phyloP scores from a whole-genome alignment of 2,888 invertebrate species.

The Spialia ferax region DNA sequence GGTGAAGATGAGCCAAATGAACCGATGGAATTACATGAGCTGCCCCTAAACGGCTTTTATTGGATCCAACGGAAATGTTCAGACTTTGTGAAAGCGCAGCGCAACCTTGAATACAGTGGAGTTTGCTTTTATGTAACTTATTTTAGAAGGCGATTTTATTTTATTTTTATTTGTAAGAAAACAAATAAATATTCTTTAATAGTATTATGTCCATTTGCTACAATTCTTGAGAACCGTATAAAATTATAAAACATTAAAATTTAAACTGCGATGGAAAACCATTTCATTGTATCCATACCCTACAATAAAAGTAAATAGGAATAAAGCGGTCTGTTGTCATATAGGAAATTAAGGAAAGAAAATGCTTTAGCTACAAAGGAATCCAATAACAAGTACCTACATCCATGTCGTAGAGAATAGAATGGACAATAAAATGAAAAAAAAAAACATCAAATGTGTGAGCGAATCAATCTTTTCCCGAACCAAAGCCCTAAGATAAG shows the following conservation, averaged over 20 bases:
- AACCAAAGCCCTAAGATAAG: background rate
- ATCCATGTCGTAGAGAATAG: slow-evolving; percentile 5
- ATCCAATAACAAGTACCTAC: background rate
- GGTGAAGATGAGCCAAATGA: slow-evolving; percentile 14
- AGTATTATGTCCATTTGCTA: no score
- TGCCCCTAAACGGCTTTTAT: slow-evolving; percentile 14
- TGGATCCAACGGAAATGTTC: slow-evolving; percentile 2
- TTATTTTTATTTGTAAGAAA: background rate
- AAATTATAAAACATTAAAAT: no score
- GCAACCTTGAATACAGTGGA: background rate
- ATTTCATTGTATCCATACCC: no score
- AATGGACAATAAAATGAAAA: slow-evolving; percentile 20
- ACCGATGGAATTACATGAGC: slow-evolving; percentile 13
- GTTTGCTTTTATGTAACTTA: no score
- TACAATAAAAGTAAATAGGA: no score
- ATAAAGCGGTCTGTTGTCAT: no score
- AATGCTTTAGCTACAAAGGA: background rate
- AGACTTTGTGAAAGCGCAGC: background rate
- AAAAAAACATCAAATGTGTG: slow-evolving; percentile 10
- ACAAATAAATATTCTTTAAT: no score
- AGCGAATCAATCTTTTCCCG: slow-evolving; percentile 14
- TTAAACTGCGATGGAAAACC: no score
- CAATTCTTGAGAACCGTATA: no score
- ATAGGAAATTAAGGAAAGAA: no score
- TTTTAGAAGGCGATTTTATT: background rate